A percentile compares a stretch with the other conserved stretches of the same genome.
These are phyloP conservation scores for Adoxophyes honmai DNA, from an alignment of 1,140 invertebrate species.

Conservation along the genomic window DNA sequence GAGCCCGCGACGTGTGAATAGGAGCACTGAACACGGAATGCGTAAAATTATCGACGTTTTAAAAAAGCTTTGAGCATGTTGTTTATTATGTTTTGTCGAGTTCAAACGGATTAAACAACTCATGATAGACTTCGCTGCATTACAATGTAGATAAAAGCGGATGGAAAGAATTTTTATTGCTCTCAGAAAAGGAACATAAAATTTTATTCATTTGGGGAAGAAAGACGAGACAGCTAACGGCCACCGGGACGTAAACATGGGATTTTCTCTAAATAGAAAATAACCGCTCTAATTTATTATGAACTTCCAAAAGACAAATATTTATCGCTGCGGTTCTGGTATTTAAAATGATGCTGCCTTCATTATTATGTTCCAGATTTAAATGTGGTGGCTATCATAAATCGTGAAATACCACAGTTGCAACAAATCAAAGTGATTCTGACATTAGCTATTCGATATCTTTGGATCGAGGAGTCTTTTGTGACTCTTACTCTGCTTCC, in stretches of 20 bases:
- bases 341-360: slow-evolving; percentile 4
- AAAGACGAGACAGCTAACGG: slow-evolving; percentile 43
- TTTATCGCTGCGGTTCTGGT: not conserved
- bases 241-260: slow-evolving; percentile 22
- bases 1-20: slow-evolving; percentile 33
- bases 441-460: not conserved
- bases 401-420: slow-evolving; percentile 7
- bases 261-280: slow-evolving; percentile 3
- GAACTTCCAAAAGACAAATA: not conserved
- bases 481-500: not conserved
- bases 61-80: slow-evolving; percentile 33
- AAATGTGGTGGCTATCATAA: not conserved
- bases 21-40: slow-evolving; percentile 27
- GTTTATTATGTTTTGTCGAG: slow-evolving; percentile 48
- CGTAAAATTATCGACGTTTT: slow-evolving; percentile 32
- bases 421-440: not conserved
- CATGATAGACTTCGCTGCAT: slow-evolving; percentile 38
- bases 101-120: slow-evolving; percentile 55
- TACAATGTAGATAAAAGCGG: slow-evolving; percentile 51
- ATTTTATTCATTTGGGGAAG: slow-evolving; percentile 49
- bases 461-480: not conserved
- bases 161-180: slow-evolving; percentile 65
- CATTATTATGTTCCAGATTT: not conserved
- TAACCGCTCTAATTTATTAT: slow-evolving; percentile 2
- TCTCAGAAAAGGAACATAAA: slow-evolving; percentile 57